A percentile compares a stretch with the other conserved stretches of the same genome.
These are phyloP conservation scores for Anneissia japonica DNA, from an alignment of 35 echinoderm and acorn worm genomes.

Conservation along the genomic window DNA sequence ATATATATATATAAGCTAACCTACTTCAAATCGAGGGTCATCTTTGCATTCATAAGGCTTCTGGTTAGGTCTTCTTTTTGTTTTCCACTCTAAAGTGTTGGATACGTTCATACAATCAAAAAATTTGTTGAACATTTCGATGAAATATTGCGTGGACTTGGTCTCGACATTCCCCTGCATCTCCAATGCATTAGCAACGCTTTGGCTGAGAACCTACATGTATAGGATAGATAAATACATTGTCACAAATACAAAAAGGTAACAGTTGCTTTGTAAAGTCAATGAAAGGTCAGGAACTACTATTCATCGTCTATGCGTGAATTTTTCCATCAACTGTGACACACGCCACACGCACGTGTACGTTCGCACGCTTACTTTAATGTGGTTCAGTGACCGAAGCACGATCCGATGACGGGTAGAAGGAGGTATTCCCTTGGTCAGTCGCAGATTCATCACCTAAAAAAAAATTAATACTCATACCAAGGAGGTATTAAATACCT, in stretches of 20 bases:
- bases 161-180: not conserved
- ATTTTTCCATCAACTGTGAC: not conserved
- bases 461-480: not conserved
- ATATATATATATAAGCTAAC: too few relatives aligned
- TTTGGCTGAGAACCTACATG: constrained; percentile 30
- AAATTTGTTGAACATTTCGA: constrained; percentile 39
- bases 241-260: not conserved
- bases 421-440: not conserved
- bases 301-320: not conserved
- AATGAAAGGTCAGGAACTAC: not conserved
- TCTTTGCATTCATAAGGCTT: constrained; percentile 25
- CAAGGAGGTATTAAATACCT: not conserved
- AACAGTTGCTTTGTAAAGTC: not conserved
- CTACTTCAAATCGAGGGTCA: constrained; percentile 34
- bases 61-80: constrained; percentile 10
- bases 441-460: not conserved
- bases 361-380: not conserved
- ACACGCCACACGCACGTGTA: not conserved
- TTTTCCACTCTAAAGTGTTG: not conserved
- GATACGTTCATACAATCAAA: constrained; percentile 55
- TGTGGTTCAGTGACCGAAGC: not conserved
- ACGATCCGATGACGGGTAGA: not conserved
- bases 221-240: not conserved
- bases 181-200: constrained; percentile 31
- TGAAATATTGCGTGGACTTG: constrained; percentile 11